Evolutionary conservation across 2,888 invertebrate species (phyloP), one percentile per base, ranked within the genome.

Genomic region (Leptopilina syphax): DNA sequence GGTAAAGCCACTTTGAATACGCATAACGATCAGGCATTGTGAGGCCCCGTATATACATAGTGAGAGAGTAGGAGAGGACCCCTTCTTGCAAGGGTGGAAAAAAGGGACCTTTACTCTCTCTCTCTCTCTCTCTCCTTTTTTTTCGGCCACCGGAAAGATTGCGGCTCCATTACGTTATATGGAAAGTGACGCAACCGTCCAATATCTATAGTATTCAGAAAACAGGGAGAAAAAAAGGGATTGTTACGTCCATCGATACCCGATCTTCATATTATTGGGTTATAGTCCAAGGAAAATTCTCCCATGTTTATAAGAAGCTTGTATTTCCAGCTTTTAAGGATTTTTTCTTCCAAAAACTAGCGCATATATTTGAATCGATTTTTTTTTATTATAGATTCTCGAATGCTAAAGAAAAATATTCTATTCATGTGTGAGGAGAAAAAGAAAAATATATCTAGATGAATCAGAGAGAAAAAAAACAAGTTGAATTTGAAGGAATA

Each of bases 1-100:
- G 89, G 91, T 90, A 90, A 87, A 85, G 87, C 89, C 90, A 89
- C 90, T 91, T 90, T 91, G 91, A 91, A 91, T 91, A 90, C 90
- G 90, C 88, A 89, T 89, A 90, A 89, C 90, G 91, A 90, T 89
- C 89, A 85, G 81, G 87, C 89, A 90, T 91, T 91, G 91, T 91
- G 85, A 85, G 79, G 73, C 73, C 63, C 73, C 54, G 70, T 50
- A 50, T 50, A 50, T 50, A 50, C 2, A 50, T 50, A 50, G 50
- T 50, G 2, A 50, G 10, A 10, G 50, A 44, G 44, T 8, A 79
- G 73, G 77, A 81, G 81, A 83, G 79, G 81, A 82, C 80, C 78
- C 80, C 76, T 77, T 81, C 79, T 77, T 67, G 70, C 73, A 66
- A 63, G 82, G 82, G 82, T 80, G 82, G 80, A 47, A 50, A 50